Evolutionary conservation across 2,888 invertebrate species (phyloP).

Genomic region (Frankliniella fusca): DNA sequence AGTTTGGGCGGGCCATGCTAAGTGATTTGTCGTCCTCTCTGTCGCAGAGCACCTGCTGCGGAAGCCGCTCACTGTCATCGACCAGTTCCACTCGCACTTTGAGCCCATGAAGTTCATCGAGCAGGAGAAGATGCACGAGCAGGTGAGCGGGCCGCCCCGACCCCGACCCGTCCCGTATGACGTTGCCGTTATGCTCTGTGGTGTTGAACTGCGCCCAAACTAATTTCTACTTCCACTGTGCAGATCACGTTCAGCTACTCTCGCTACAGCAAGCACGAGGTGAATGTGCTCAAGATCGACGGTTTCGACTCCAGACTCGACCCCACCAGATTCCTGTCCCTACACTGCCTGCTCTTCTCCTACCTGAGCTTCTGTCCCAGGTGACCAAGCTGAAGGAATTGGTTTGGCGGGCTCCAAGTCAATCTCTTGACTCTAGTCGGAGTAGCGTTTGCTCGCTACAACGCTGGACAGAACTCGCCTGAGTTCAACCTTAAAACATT

Average conservation of each 20-base stretch:
- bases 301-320: conserved; percentile 76
- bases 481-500: too few species aligned
- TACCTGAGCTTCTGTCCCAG: conserved; percentile 75
- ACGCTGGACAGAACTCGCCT: too few species aligned
- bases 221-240: conserved; percentile 38
- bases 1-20: neutral
- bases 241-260: conserved; percentile 85
- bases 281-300: conserved; percentile 81
- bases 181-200: neutral
- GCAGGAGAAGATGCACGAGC: conserved; percentile 73
- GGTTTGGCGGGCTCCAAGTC: conserved; percentile 31
- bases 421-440: neutral
- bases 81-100: conserved; percentile 90
- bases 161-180: neutral
- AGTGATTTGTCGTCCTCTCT: conserved; percentile 36
- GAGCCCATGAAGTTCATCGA: conserved; percentile 87
- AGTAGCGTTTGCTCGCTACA: neutral
- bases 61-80: conserved; percentile 78
- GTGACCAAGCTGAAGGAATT: conserved; percentile 44
- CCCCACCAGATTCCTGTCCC: conserved; percentile 81
- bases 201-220: conserved; percentile 25
- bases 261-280: conserved; percentile 66
- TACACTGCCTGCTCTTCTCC: conserved; percentile 86
- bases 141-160: conserved; percentile 52
- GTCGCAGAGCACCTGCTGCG: conserved; percentile 74